A percentile compares a stretch with the other conserved stretches of the same genome.
Conservation (phyloP, 92 coral and sea anemone genomes). For the Desmophyllum pertusum region DNA sequence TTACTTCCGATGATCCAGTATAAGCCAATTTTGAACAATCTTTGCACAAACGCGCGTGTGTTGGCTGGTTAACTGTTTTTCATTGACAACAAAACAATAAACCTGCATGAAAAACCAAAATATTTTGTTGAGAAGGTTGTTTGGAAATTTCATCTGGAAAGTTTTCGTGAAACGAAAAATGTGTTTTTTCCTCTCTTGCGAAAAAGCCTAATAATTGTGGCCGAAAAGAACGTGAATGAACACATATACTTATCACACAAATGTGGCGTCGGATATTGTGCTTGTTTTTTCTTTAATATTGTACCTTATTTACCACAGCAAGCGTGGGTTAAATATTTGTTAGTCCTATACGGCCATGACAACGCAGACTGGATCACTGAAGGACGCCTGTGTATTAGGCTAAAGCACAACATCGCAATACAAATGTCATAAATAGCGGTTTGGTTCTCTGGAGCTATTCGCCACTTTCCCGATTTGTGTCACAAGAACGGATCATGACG, state of each 20-base stretch:
- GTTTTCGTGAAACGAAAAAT: no score
- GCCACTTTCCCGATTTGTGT: not conserved
- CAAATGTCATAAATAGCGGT: not conserved
- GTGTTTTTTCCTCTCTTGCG: no score
- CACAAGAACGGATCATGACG: not conserved
- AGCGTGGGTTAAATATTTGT: conserved; percentile 3
- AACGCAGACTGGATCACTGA: not conserved
- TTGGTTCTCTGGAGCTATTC: not conserved
- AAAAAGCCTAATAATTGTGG: no score
- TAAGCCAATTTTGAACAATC: no score
- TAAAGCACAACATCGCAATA: conserved; percentile 2
- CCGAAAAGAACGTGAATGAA: not conserved
- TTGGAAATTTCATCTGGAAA: no score
- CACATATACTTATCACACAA: not conserved
- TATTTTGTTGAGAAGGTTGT: no score
- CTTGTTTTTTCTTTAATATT: no score
- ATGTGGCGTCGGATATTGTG: not conserved
- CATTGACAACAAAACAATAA: no score
- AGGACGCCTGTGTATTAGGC: not conserved
- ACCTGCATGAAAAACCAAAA: no score
- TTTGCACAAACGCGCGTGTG: no score
- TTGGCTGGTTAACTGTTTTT: no score
- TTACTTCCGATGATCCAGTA: no score
- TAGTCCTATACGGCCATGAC: not conserved
- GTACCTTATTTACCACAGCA: not conserved